phyloP scores from a whole-genome alignment of 2,797 vertebrate genomes.

The Molossus molossus region DNA sequence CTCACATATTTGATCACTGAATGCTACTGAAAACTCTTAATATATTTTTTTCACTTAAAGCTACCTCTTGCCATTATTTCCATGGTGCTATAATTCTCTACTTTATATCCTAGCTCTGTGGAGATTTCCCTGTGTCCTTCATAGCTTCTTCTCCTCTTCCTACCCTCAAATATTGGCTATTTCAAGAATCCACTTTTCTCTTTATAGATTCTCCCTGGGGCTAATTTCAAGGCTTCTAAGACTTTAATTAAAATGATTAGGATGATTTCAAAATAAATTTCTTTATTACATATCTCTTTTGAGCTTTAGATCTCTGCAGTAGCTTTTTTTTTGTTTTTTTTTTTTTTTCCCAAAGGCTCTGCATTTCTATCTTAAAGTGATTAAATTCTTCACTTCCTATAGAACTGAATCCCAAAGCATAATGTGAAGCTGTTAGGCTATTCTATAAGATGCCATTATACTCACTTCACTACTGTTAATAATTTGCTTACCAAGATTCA shows the following conservation, averaged over 20 bases:
- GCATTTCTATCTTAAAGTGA: not conserved
- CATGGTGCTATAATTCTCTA: not conserved
- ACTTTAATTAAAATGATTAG: constrained; percentile 24
- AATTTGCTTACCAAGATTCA: not conserved
- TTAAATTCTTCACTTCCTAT: not conserved
- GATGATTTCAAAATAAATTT: constrained; percentile 7
- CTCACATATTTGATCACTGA: not conserved
- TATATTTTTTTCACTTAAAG: not conserved
- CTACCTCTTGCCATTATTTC: not conserved
- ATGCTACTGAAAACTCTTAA: not conserved
- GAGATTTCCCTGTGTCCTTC: not conserved
- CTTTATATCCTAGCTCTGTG: not conserved
- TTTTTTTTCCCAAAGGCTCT: not conserved
- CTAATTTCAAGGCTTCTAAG: not conserved
- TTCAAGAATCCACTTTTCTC: not conserved
- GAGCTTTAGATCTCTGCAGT: not conserved
- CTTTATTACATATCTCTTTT: not conserved
- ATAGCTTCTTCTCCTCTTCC: not conserved
- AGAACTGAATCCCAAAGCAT: not conserved
- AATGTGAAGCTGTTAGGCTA: not conserved
- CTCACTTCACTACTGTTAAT: not conserved
- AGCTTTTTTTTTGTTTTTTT: not conserved
- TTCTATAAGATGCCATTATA: not conserved
- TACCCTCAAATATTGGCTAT: not conserved
- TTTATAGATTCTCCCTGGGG: not conserved